phyloP scores from a whole-genome alignment of 1,140 invertebrate genomes.

The Hirudo medicinalis region DNA sequence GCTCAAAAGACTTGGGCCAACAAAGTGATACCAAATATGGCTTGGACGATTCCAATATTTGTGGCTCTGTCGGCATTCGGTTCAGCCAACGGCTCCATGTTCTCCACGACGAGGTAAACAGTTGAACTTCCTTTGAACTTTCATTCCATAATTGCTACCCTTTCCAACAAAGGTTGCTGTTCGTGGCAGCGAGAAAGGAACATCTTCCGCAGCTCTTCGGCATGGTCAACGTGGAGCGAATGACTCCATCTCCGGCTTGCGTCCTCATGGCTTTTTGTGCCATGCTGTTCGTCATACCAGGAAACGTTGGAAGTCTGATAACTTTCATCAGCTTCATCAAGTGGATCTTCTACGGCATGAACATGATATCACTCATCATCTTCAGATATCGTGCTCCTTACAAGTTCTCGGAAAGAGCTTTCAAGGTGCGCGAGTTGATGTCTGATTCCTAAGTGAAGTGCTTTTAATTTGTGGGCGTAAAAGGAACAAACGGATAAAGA shows the following conservation, averaged over 20 bases:
- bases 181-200: constrained; percentile 77
- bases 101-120: constrained; percentile 22
- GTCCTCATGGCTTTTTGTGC: constrained; percentile 56
- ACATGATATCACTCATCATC: constrained; percentile 63
- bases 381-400: constrained; percentile 44
- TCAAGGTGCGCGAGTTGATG: neutral
- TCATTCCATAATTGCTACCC: neutral
- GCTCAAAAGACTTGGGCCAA: constrained; percentile 33
- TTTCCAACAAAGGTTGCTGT: constrained; percentile 53
- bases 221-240: constrained; percentile 65
- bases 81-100: constrained; percentile 33
- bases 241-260: constrained; percentile 78
- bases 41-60: constrained; percentile 33
- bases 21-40: constrained; percentile 28
- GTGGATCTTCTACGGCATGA: constrained; percentile 74
- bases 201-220: constrained; percentile 75
- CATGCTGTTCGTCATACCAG: constrained; percentile 58
- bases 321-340: constrained; percentile 77
- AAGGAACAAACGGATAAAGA: neutral
- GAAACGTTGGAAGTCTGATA: constrained; percentile 65
- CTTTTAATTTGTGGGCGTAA: neutral
- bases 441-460: neutral
- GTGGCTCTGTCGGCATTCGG: constrained; percentile 38
- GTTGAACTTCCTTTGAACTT: neutral
- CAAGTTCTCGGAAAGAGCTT: neutral